A percentile compares a stretch with the other conserved stretches of the same genome.
Conservation (phyloP, 2,888 invertebrate species). For the Pandemis cinnamomeana region DNA sequence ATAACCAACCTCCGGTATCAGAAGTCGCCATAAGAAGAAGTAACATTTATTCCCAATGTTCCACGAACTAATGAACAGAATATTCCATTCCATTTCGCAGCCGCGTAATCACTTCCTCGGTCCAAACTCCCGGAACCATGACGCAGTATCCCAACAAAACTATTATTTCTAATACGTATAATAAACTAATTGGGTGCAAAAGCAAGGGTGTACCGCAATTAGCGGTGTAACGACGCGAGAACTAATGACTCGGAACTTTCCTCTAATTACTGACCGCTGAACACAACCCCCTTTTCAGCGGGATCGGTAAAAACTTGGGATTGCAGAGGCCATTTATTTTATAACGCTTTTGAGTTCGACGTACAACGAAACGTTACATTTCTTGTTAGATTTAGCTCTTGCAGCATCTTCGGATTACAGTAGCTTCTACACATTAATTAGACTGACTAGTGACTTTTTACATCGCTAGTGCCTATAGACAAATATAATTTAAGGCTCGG, state of each 20-base stretch:
- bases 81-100: conserved; percentile 22
- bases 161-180: conserved; percentile 41
- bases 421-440: too few species aligned
- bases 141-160: conserved; percentile 29
- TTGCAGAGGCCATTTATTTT: neutral
- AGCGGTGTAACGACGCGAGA: conserved; percentile 67
- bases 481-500: too few species aligned
- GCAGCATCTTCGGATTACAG: too few species aligned
- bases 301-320: conserved; percentile 8
- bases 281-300: neutral
- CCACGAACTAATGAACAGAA: conserved; percentile 28
- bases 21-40: neutral
- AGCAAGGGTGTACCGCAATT: conserved; percentile 72
- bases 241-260: conserved; percentile 74
- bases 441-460: too few species aligned
- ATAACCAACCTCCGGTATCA: too few species aligned
- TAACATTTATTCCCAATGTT: neutral
- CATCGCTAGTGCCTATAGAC: too few species aligned
- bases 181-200: conserved; percentile 67
- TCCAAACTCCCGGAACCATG: conserved; percentile 4
- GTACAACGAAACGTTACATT: neutral
- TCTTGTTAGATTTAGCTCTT: too few species aligned
- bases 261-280: conserved; percentile 34
- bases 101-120: conserved; percentile 16
- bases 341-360: neutral